Evolutionary conservation across 2,797 vertebrate species (phyloP).

Genomic region (Pseudocheirus occidentalis): DNA sequence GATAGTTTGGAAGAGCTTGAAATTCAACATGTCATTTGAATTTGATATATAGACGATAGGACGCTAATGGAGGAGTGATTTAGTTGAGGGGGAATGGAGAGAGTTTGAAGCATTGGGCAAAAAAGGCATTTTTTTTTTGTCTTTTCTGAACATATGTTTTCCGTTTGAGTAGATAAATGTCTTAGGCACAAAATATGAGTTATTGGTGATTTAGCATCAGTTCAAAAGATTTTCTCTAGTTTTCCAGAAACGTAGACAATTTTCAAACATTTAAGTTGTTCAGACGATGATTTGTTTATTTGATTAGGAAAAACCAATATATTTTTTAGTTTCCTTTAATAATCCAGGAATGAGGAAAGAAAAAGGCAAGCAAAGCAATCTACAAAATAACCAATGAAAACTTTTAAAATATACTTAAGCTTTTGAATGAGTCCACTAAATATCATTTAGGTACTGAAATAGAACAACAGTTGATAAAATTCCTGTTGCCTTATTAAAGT

Average conservation of each 20-base stretch:
- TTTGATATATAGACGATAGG: not conserved
- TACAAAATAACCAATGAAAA: not conserved
- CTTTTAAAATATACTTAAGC: not conserved
- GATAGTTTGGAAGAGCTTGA: not conserved
- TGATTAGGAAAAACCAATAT: not conserved
- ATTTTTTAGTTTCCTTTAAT: not conserved
- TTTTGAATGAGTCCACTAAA: not conserved
- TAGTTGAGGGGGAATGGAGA: not conserved
- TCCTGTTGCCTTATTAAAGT: constrained; percentile 22
- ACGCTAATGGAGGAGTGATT: not conserved
- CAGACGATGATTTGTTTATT: not conserved
- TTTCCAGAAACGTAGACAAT: constrained; percentile 2
- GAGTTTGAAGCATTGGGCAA: constrained; percentile 13
- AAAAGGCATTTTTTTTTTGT: not conserved
- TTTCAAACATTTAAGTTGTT: not conserved
- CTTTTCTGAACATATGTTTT: not conserved
- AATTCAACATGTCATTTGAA: not conserved
- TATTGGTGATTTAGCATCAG: not conserved
- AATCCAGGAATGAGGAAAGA: not conserved
- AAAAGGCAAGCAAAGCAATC: not conserved
- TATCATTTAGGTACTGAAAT: constrained; percentile 11
- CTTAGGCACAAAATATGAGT: not conserved
- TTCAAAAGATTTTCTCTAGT: not conserved
- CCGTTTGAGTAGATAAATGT: not conserved
- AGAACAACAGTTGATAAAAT: constrained; percentile 20